Evolutionary conservation across 2,797 vertebrate genomes (phyloP), one percentile per base, ranked within the genome.

Genomic region (Parotocinclus haroldoi): DNA sequence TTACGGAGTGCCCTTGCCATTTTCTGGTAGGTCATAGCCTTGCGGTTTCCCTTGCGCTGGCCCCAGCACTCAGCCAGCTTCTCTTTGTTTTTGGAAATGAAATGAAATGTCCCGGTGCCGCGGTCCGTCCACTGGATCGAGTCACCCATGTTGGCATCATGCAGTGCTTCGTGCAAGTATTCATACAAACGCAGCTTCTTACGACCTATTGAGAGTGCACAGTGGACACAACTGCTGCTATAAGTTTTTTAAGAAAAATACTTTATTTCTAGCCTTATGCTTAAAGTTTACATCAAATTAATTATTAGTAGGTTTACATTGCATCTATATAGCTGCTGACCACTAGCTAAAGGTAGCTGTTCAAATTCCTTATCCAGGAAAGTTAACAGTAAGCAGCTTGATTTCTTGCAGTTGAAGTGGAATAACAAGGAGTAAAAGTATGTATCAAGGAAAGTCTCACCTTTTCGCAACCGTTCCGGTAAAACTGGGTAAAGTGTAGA

Each of bases 11-110:
- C 97, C 63, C 97, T 89, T n/a, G 97, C 96, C 97, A 99, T 97
- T 88, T 99, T 99, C 88, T 99, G 97, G 44, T 99, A 99, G 42
- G 97, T 99, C 96, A 99, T 99, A 79, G 92, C 93, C 84, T 99
- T 99, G 73, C 96, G 93, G 85, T 99, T 99, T 73, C 97, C 97
- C 75, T 99, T 99, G 72, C 94, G 92, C 76, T 94, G 91, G 53
- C 97, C 96, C 97, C 96, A 99, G 71, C 92, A 89, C 83, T 98
- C 93, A 0, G 97, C 97, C 79, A 99, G 89, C 84, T 92, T 96
- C 83, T 99, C 97, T 79, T 99, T 99, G 87, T 98, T 96, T 84
- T 98, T 99, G 18, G 97, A 99, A 73, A 98, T 82, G 75, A 99
- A 99, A 83, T 99, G 96, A 81, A 99, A 99, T 78, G 94, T 86